Percentiles rank a stretch among this genome's conserved stretches.
Conservation (phyloP, 2,113 vertebrate species). For the Noctilio leporinus region DNA sequence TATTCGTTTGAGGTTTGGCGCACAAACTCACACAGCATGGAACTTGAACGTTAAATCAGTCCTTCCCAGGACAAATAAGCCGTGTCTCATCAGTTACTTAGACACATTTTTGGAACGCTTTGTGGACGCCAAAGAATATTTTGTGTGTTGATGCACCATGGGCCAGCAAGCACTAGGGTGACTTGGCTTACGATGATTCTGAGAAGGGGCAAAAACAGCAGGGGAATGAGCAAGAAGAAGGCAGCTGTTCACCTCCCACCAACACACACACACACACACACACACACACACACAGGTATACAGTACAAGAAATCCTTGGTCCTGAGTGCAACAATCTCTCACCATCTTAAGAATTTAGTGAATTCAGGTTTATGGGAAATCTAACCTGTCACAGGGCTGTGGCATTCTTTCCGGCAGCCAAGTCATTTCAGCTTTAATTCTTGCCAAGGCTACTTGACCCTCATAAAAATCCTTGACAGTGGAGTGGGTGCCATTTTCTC, state of each 20-base stretch:
- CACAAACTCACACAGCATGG: neutral
- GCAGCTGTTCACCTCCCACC: neutral
- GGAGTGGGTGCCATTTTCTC: slow-evolving; percentile 29
- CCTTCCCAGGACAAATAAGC: neutral
- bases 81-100: neutral
- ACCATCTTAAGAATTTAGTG: slow-evolving; percentile 21
- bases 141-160: neutral
- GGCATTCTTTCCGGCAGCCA: slow-evolving; percentile 35
- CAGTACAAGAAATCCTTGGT: neutral
- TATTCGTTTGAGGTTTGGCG: neutral
- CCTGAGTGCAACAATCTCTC: neutral
- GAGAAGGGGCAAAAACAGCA: neutral
- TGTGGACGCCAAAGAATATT: neutral
- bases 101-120: neutral
- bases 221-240: neutral
- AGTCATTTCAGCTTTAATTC: slow-evolving; percentile 17
- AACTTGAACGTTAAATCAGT: neutral
- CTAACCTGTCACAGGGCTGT: slow-evolving; percentile 40
- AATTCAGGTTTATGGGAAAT: slow-evolving; percentile 20
- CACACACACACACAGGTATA: neutral
- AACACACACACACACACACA: neutral
- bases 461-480: slow-evolving; percentile 62
- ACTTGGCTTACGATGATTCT: neutral
- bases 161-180: neutral
- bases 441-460: slow-evolving; percentile 57